These are phyloP conservation scores for Octomys mimax DNA, from an alignment of 2,797 vertebrate species.

Conservation along the genomic window DNA sequence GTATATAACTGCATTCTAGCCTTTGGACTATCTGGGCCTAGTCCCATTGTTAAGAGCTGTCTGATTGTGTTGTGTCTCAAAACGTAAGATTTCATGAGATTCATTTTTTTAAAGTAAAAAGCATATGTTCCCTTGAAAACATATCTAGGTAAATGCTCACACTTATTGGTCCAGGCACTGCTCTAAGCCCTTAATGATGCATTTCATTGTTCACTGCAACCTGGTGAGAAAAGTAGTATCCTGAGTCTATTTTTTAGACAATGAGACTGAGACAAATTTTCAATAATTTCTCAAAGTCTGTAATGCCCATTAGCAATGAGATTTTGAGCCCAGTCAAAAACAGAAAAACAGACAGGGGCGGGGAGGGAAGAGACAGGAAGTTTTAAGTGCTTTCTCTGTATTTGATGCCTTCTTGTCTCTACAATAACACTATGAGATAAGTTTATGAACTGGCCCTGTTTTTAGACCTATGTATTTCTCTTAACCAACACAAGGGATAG, in stretches of 20 bases:
- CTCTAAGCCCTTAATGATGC: conserved; percentile 13
- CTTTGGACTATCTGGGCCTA: background rate
- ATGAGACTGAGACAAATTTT: background rate
- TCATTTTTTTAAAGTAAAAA: background rate
- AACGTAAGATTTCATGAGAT: background rate
- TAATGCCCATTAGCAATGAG: background rate
- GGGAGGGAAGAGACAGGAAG: background rate
- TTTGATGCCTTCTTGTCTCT: conserved; percentile 50
- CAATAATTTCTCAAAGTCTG: background rate
- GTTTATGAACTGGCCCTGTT: background rate
- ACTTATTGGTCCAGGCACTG: background rate
- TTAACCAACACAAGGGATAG: background rate
- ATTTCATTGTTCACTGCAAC: background rate
- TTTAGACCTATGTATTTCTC: background rate
- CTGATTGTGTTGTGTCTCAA: background rate
- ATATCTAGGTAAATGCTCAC: background rate
- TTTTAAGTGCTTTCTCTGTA: background rate
- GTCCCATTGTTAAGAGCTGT: background rate
- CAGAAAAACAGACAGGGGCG: background rate
- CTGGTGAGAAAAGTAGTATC: background rate
- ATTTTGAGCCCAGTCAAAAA: conserved; percentile 50
- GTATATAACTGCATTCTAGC: background rate
- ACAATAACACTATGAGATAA: background rate
- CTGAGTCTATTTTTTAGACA: background rate
- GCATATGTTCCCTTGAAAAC: background rate